Evolutionary conservation across 2,113 vertebrate species (phyloP), one percentile per base, ranked within the genome.

Genomic region (Tenrec ecaudatus): DNA sequence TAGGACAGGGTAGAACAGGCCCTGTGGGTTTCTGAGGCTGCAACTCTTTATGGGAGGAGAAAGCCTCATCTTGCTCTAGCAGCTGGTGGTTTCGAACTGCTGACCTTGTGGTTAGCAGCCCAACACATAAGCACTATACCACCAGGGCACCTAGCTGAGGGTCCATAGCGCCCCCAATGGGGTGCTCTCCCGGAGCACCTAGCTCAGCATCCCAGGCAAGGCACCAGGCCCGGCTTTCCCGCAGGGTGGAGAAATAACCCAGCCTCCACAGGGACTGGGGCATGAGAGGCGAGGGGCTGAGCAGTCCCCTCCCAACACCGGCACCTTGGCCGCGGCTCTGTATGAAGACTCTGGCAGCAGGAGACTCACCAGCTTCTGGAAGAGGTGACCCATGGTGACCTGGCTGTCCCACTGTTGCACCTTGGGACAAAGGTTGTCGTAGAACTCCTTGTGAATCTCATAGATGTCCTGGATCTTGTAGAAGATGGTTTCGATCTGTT

Each of bases 401-500:
- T 98, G 99, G 97, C 99, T 99, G 84, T 99, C 99, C 99, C 99
- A 99, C 89, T 99, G 99, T 97, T 99, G 99, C 97, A 99, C 99
- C 96, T 98, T 98, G 0, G 99, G 99, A 85, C 98, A 98, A 68
- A 99, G 98, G 92, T 98, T 98, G 86, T 99, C 99, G 0, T 99
- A 99, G 97, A 99, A 99, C 92, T 99, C 99, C 92, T 99, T 99
- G 98, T 99, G 99, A 97, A 99, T 99, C 97, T 99, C 99, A 0
- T 99, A 99, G 96, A 99, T 99, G 96, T 99, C 99, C 97, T 99
- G 99, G 96, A 99, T 99, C 98, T 99, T 99, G 97, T 99, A 99
- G 98, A 99, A 99, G 97, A 99, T 99, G 1, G 99, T 99, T 92
- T 99, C 99, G 0, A 99, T 98, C 97, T 99, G 99, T 97, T 99